Evolutionary conservation across 2,888 invertebrate genomes (phyloP).

Genomic region (Tetragnatha montana): DNA sequence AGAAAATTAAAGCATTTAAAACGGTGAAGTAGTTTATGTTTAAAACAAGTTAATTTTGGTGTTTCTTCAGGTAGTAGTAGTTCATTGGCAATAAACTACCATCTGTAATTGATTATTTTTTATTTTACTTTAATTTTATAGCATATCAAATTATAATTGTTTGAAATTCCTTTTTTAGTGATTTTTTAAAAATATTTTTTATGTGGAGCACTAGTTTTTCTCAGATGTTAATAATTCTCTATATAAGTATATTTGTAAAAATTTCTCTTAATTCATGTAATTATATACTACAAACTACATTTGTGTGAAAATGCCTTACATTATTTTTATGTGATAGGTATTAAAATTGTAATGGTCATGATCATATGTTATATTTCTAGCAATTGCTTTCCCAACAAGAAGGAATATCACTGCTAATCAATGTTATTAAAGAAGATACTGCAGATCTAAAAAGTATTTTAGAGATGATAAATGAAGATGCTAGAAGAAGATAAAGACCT

Average conservation of each 20-base stretch:
- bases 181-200: too few relatives aligned
- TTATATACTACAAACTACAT: neutral
- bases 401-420: slow-evolving; percentile 89
- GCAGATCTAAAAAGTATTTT: slow-evolving; percentile 79
- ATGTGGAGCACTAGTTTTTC: neutral
- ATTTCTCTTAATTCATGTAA: neutral
- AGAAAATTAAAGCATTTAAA: too few relatives aligned
- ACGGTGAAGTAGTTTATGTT: too few relatives aligned
- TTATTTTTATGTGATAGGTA: neutral
- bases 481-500: slow-evolving; percentile 47
- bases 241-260: neutral
- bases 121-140: too few relatives aligned
- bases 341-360: neutral
- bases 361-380: slow-evolving; percentile 75
- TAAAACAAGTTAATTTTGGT: too few relatives aligned
- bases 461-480: slow-evolving; percentile 59
- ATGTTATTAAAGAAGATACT: slow-evolving; percentile 87
- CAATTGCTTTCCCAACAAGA: slow-evolving; percentile 91
- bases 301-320: neutral
- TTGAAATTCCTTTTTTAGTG: neutral
- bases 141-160: too few relatives aligned
- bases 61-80: too few relatives aligned
- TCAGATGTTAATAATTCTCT: neutral
- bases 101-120: too few relatives aligned
- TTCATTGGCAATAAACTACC: too few relatives aligned